phyloP scores from a whole-genome alignment of 1,140 invertebrate species.

The Tribolium castaneum region DNA sequence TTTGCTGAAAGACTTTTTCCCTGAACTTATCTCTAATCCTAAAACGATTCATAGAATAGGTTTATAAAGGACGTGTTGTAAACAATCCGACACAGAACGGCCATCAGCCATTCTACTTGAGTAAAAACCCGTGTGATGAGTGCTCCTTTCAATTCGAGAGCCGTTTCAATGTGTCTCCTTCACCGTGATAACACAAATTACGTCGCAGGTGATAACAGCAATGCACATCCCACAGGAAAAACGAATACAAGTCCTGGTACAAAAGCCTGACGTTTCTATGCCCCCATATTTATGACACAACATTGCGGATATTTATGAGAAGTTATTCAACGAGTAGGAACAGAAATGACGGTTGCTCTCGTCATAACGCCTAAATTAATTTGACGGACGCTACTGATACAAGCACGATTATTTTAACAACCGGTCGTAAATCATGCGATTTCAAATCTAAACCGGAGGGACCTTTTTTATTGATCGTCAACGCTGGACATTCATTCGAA shows the following conservation, averaged over 20 bases:
- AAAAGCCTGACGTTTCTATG: constrained; percentile 17
- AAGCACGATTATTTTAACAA: constrained; percentile 28
- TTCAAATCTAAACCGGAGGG: constrained; percentile 7
- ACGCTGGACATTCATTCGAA: neutral
- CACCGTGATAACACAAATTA: constrained; percentile 12
- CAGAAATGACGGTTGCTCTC: neutral
- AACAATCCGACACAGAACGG: constrained; percentile 18
- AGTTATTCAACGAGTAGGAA: neutral
- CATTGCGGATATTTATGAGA: constrained; percentile 26
- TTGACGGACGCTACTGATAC: constrained; percentile 20
- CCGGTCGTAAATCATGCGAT: constrained; percentile 12
- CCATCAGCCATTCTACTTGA: constrained; percentile 10
- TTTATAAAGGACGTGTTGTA: neutral
- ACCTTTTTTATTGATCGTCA: neutral
- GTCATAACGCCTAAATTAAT: constrained; percentile 15
- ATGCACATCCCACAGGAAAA: constrained; percentile 6
- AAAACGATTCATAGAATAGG: neutral
- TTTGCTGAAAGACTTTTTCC: too few relatives aligned
- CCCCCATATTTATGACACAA: constrained; percentile 12
- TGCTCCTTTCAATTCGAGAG: constrained; percentile 18
- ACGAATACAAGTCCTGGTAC: neutral
- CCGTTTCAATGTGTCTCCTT: neutral
- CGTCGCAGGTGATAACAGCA: constrained; percentile 14
- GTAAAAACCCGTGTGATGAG: constrained; percentile 19
- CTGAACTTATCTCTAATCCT: neutral